Conservation (phyloP, 2,797 vertebrate genomes). For the Scyliorhinus canicula region DNA sequence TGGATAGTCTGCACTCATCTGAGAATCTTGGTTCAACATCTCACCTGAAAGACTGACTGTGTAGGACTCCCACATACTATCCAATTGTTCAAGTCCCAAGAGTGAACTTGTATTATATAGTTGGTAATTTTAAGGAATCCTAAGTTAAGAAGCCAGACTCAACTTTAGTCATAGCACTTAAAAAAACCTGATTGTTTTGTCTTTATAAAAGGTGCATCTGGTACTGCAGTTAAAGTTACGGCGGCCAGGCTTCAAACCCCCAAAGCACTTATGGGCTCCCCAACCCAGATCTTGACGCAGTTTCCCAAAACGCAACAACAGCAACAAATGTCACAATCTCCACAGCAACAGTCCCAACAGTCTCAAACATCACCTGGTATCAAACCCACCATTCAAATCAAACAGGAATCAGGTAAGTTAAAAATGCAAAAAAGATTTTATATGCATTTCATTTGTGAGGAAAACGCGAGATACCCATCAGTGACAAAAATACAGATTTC, state of each 20-base stretch:
- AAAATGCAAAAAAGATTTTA: not conserved
- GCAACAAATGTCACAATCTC: conserved; percentile 57
- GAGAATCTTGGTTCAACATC: not conserved
- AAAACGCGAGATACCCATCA: not conserved
- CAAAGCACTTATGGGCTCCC: conserved; percentile 77
- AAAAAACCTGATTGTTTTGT: not conserved
- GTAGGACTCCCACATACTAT: not conserved
- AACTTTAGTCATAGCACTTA: not conserved
- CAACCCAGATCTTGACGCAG: conserved; percentile 87
- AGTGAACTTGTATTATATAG: not conserved
- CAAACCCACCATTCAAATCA: conserved; percentile 97
- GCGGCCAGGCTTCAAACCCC: conserved; percentile 84
- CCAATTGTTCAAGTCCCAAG: not conserved
- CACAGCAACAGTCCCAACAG: conserved; percentile 57
- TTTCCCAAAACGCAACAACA: conserved; percentile 82
- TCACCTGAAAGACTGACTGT: no score
- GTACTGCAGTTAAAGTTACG: conserved; percentile 81
- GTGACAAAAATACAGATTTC: not conserved
- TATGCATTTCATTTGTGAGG: not conserved
- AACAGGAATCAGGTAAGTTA: conserved; percentile 88
- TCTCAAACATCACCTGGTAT: conserved; percentile 62
- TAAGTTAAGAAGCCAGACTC: not conserved
- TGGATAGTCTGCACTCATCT: not conserved
- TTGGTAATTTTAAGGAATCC: not conserved
- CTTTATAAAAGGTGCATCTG: conserved; percentile 61